phyloP scores from a whole-genome alignment of 2,797 vertebrate species.

The Mallotus villosus region DNA sequence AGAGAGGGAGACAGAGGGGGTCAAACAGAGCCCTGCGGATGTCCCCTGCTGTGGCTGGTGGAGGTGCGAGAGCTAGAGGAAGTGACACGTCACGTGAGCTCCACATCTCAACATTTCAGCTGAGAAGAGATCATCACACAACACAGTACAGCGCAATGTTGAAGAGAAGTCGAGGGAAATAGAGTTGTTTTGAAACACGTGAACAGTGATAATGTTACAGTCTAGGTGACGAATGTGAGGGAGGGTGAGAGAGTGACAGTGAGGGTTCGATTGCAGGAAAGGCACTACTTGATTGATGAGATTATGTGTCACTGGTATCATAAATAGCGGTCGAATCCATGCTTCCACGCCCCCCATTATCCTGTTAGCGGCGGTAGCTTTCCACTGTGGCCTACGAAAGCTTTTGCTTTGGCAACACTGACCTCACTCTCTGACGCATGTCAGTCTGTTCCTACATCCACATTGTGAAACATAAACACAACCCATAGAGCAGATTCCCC shows the following conservation, averaged over 20 bases:
- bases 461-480: slow-evolving; percentile 45
- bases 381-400: slow-evolving; percentile 21
- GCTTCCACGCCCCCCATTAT: slow-evolving; percentile 1
- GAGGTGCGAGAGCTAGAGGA: not conserved
- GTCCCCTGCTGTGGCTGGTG: not conserved
- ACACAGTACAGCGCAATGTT: not conserved
- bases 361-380: slow-evolving; percentile 31
- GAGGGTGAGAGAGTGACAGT: not conserved
- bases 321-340: not conserved
- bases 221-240: not conserved
- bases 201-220: too few species aligned
- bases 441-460: not conserved
- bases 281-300: not conserved
- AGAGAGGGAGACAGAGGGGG: not conserved
- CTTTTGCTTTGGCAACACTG: slow-evolving; percentile 68
- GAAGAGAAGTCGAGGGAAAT: not conserved
- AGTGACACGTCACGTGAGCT: slow-evolving; percentile 16
- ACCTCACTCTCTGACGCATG: slow-evolving; percentile 53
- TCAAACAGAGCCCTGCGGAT: not conserved
- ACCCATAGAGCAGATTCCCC: slow-evolving; percentile 33
- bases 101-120: slow-evolving; percentile 25
- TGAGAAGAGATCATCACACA: not conserved
- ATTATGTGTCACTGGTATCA: not conserved
- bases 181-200: too few species aligned
- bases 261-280: not conserved